Evolutionary conservation across 2,888 invertebrate species (phyloP), one percentile per base, ranked within the genome.

Genomic region (Globia sparganii): DNA sequence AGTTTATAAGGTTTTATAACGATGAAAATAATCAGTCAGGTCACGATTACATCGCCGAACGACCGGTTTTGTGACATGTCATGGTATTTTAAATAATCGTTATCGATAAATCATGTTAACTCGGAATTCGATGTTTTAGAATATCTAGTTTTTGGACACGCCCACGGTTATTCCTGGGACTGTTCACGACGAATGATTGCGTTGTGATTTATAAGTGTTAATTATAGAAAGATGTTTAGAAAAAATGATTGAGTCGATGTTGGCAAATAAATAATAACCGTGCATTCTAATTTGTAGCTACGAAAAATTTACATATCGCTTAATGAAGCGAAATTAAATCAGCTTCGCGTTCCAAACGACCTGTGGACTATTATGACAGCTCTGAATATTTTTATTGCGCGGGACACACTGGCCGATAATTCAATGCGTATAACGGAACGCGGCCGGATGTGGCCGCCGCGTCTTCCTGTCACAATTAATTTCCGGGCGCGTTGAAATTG

Each of bases 391-490:
- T 91, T 90, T 91, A 90, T 88, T 87, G 87, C 90, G 86, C 89
- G 86, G 85, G 88, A 88, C 90, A 90, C 89, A 90, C 87, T 88
- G 90, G 88, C 91, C 91, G 91, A 93, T 93, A 92, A 92, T 91
- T 92, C 91, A 91, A 92, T 91, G 91, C 94, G 93, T 93, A 93
- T 94, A 96, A 95, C 95, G 95, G 95, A 94, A 94, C 94, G 94
- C 93, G 92, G 92, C 90, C 95, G 96, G 96, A 96, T 96, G 96
- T 95, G 96, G 94, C 95, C 95, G 94, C 94, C 94, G 94, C 96
- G 95, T 96, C 96, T 96, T 96, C 95, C 96, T 96, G 96, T 96
- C 96, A 96, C 96, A 96, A 96, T 96, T 96, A 96, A 96, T 96
- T 96, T 96, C 96, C 96, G 96, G 95, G 94, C 94, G 95, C 95